Percentiles rank a stretch among this genome's conserved stretches.
Conservation (phyloP, 2,888 invertebrate genomes). For the Archips xylosteana region DNA sequence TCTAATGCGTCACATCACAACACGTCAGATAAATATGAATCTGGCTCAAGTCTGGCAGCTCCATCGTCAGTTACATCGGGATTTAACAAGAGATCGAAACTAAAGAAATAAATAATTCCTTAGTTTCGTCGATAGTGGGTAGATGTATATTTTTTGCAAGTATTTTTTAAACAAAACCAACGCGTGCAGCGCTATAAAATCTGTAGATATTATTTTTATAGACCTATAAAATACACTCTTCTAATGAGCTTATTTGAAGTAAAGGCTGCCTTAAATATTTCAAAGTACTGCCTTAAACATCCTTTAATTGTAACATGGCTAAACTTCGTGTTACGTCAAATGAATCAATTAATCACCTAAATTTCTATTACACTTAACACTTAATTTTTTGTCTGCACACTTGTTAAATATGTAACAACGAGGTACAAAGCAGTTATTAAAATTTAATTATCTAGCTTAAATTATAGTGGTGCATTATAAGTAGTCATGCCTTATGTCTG, state of each 20-base stretch:
- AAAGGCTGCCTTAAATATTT: neutral
- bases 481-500: neutral
- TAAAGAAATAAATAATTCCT: too few relatives aligned
- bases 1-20: too few relatives aligned
- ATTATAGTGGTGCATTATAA: neutral
- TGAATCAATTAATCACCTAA: neutral
- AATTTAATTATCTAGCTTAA: neutral
- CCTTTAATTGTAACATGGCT: too few relatives aligned
- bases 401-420: neutral
- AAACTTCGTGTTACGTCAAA: neutral
- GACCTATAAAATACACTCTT: too few relatives aligned
- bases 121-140: too few relatives aligned
- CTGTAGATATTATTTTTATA: neutral
- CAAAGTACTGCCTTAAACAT: neutral
- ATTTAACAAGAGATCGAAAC: too few relatives aligned
- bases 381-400: constrained; percentile 40
- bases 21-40: too few relatives aligned
- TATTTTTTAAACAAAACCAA: neutral
- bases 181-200: neutral
- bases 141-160: too few relatives aligned
- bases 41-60: too few relatives aligned
- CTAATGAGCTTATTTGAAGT: neutral
- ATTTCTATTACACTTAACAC: neutral
- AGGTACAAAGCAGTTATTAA: neutral
- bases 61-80: too few relatives aligned